A percentile compares a stretch with the other conserved stretches of the same genome.
These are phyloP conservation scores for Esox masquinongy DNA, from an alignment of 2,797 vertebrate genomes.

Conservation along the genomic window DNA sequence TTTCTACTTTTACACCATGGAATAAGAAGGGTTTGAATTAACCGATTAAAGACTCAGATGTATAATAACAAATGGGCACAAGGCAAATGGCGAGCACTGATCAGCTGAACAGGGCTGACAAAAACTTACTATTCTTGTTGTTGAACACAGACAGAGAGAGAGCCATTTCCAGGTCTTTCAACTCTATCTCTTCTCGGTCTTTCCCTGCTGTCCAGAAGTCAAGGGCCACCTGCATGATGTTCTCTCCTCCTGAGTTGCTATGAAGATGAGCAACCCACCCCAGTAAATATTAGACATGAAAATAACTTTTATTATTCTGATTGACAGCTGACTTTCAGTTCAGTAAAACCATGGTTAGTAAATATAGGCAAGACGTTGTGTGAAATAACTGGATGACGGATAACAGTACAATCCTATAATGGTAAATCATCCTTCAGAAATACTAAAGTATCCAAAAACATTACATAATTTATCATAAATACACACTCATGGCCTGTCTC, in stretches of 20 bases:
- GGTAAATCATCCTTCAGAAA: not conserved
- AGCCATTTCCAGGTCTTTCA: constrained; percentile 81
- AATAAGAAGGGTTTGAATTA: too few relatives aligned
- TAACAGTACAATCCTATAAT: not conserved
- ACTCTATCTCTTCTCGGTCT: constrained; percentile 81
- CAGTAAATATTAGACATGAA: not conserved
- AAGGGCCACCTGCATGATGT: constrained; percentile 79
- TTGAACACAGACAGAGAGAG: constrained; percentile 88
- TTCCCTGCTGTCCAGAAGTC: constrained; percentile 85
- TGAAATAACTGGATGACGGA: not conserved
- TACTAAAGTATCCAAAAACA: not conserved
- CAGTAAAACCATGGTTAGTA: not conserved
- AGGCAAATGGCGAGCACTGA: too few relatives aligned
- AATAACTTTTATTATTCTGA: not conserved
- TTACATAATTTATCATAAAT: not conserved
- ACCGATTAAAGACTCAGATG: too few relatives aligned
- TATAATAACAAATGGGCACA: too few relatives aligned
- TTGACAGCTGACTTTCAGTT: not conserved
- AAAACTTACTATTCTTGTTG: constrained; percentile 85
- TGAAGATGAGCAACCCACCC: not conserved
- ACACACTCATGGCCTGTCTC: not conserved
- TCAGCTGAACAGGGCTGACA: too few relatives aligned
- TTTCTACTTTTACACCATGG: too few relatives aligned
- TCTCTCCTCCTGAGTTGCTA: constrained; percentile 89
- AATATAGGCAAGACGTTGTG: not conserved